Evolutionary conservation across 2,888 invertebrate genomes (phyloP), one percentile per base, ranked within the genome.

Genomic region (Apamea epomidion): DNA sequence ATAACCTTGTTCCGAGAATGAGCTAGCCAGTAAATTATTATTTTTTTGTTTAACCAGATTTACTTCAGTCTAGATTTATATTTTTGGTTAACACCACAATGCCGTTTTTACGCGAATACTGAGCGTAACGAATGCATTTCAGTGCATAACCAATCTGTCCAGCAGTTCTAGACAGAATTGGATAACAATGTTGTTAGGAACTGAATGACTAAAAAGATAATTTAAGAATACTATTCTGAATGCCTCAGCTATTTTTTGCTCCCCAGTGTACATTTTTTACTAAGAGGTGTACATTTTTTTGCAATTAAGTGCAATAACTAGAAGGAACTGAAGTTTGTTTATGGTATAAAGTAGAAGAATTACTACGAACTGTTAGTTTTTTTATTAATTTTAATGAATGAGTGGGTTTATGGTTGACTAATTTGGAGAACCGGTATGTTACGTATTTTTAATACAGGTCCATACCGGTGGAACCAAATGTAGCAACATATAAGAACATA

Each of bases 141-240:
- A 78, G 67, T 78, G 82, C 69, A 76, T 74, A 68, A 42, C 78
- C 82, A 88, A 89, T 86, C 69, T 51, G 48, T n/a, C 51, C 62
- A 72, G 64, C 69, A 51, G 58, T 51, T 71, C 64, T 76, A 74
- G 32, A 74, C 64, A 48, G 42, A 80, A 81, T 81, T 76, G 58
- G 42, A 87, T 76, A 79, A 88, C 74, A 87, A 87, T 84, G 51
- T 77, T 25, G 62, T 74, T 54, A 68, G 81, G 81, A 86, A 89
- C 78, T 78, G 48, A 60, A 71, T 54, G 64, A 74, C 77, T 81
- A 54, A 60, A 81, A 58, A 67, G 64, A 76, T 78, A 83, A 76
- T 68, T 78, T 84, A 75, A 78, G 79, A 88, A 80, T 76, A 74
- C 76, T 74, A 85, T 85, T 83, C 87, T 77, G 25, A 82, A 82